Conservation (phyloP, 2,113 vertebrate species). For the Sebastes schlegelii region DNA sequence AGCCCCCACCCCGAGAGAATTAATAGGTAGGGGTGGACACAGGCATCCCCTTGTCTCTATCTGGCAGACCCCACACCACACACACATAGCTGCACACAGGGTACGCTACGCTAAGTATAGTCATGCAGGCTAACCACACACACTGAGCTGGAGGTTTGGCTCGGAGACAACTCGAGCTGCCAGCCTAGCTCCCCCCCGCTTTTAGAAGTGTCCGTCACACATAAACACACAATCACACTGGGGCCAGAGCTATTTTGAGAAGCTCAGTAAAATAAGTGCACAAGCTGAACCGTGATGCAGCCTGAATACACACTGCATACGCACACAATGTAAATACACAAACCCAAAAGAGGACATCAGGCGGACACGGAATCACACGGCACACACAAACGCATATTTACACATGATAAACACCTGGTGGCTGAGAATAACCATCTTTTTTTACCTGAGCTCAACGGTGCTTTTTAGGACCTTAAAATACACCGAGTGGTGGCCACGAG, state of each 20-base stretch:
- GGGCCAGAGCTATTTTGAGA: conserved; percentile 74
- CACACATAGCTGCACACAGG: conserved; percentile 39
- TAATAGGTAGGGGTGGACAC: conserved; percentile 67
- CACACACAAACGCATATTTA: conserved; percentile 62
- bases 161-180: conserved; percentile 50
- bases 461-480: conserved; percentile 61
- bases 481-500: background rate
- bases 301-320: conserved; percentile 48
- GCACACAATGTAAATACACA: conserved; percentile 56
- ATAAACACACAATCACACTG: conserved; percentile 71
- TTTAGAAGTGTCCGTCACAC: conserved; percentile 74
- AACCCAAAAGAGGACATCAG: conserved; percentile 39
- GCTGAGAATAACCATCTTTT: conserved; percentile 59
- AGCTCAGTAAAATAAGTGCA: conserved; percentile 52
- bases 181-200: conserved; percentile 40
- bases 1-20: conserved; percentile 66
- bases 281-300: conserved; percentile 31
- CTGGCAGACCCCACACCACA: conserved; percentile 51
- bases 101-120: conserved; percentile 74
- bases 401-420: conserved; percentile 75
- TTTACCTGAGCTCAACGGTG: conserved; percentile 56
- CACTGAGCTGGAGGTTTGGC: conserved; percentile 70
- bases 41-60: conserved; percentile 73
- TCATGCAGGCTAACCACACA: conserved; percentile 74
- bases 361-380: conserved; percentile 33